Evolutionary conservation across 2,113 vertebrate genomes (phyloP), one percentile per base, ranked within the genome.

Genomic region (Peromyscus leucopus): DNA sequence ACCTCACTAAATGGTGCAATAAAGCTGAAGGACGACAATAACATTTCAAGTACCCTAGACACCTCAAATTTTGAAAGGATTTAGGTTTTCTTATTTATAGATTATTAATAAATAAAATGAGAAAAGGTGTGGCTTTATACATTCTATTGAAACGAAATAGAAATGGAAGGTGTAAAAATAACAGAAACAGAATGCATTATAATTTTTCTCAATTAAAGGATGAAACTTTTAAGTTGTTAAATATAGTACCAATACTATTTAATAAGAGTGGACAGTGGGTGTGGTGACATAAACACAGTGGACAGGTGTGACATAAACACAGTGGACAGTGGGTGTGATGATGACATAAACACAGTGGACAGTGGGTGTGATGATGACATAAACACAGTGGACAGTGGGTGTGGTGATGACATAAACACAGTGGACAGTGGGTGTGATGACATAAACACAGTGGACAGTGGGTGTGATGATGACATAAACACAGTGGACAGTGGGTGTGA

Each of bases 141-240:
- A 90, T 74, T 84, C 71, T 57, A 97, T 9, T 97, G n/a, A 71
- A 76, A 91, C 1, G 2, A 75, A n/a, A 6, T 46, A 90, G 67
- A 63, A 80, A 82, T 76, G 31, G 89, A 91, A 78, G 7, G 69
- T 84, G 78, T 15, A 71, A 85, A 83, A 90, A 80, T 80, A 22
- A 92, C 46, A 89, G 10, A 91, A 96, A 87, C 7, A 84, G 39
- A 7, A 96, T 65, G 90, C 10, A 90, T 90, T 59, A 80, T 86
- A 21, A 93, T 75, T 93, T 95, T 96, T 79, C 79, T 87, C 79
- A 80, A 26, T 89, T 92, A 83, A 79, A 75, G 28, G 24, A 88
- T 90, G 88, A 96, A 82, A 93, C 7, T 59, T 75, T 85, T 86
- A 96, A 95, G 59, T 89, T 67, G 61, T 90, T 75, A 91, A 94